These are phyloP conservation scores for Hassar affinis DNA, from an alignment of 2,113 vertebrate genomes.

Conservation along the genomic window DNA sequence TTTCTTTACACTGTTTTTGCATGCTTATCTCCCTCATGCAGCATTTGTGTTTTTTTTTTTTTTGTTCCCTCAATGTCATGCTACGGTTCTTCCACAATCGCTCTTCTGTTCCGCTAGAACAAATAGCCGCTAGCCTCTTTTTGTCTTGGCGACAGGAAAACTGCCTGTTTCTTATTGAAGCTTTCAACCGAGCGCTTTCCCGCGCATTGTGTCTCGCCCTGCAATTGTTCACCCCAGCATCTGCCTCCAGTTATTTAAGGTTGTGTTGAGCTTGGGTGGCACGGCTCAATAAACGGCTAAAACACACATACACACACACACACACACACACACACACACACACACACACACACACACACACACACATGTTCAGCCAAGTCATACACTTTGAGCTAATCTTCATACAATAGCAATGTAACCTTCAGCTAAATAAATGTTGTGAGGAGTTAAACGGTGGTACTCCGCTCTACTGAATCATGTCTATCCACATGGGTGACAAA, in stretches of 20 bases:
- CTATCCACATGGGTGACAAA: too few species aligned
- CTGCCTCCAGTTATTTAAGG: slow-evolving; percentile 44
- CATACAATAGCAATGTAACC: slow-evolving; percentile 10
- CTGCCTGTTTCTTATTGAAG: slow-evolving; percentile 50
- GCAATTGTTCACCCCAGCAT: slow-evolving; percentile 34
- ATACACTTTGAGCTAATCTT: not conserved
- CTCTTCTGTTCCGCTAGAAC: slow-evolving; percentile 48
- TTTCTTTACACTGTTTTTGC: not conserved
- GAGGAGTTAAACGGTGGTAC: not conserved
- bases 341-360: not conserved
- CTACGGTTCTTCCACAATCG: slow-evolving; percentile 51
- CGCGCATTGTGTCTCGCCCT: slow-evolving; percentile 40
- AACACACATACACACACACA: not conserved
- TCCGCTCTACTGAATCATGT: not conserved
- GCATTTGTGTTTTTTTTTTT: slow-evolving; percentile 47
- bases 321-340: not conserved
- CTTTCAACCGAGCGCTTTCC: slow-evolving; percentile 36
- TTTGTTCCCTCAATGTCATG: slow-evolving; percentile 52
- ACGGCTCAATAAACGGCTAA: slow-evolving; percentile 22
- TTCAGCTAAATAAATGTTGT: not conserved
- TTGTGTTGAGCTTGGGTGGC: slow-evolving; percentile 19
- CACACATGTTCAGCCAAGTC: not conserved
- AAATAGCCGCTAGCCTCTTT: slow-evolving; percentile 49
- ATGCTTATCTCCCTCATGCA: slow-evolving; percentile 54
- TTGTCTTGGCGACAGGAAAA: slow-evolving; percentile 51